Conservation (phyloP, 1,140 invertebrate species). For the Acromyrmex heyeri region DNA sequence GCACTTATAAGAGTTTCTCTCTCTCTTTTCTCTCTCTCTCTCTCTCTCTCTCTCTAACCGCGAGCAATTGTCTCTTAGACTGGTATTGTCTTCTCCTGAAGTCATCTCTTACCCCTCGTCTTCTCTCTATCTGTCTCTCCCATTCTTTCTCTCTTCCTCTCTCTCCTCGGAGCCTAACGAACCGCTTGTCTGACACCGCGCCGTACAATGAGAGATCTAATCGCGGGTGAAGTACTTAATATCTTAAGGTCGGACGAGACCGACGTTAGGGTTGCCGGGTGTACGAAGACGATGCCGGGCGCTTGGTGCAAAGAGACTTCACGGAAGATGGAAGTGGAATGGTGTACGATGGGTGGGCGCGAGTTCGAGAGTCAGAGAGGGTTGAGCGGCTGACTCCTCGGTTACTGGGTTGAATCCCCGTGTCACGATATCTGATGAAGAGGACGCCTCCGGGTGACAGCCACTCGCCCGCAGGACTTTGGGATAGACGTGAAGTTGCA, state of each 20-base stretch:
- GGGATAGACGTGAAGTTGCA: constrained; percentile 58
- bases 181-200: constrained; percentile 85
- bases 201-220: constrained; percentile 87
- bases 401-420: constrained; percentile 79
- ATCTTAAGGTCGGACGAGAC: constrained; percentile 85
- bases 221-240: constrained; percentile 87
- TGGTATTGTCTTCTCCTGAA: constrained; percentile 82
- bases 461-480: constrained; percentile 72
- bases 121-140: constrained; percentile 71
- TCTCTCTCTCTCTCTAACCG: constrained; percentile 73
- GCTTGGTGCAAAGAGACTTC: constrained; percentile 45
- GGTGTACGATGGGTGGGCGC: constrained; percentile 61
- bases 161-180: constrained; percentile 76
- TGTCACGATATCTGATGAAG: constrained; percentile 83
- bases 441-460: constrained; percentile 81
- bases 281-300: constrained; percentile 48
- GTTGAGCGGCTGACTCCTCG: constrained; percentile 63
- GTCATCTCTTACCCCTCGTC: constrained; percentile 64
- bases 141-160: constrained; percentile 67
- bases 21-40: constrained; percentile 67
- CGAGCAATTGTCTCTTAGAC: constrained; percentile 86
- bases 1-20: constrained; percentile 84
- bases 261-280: constrained; percentile 66
- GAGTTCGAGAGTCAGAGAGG: constrained; percentile 61
- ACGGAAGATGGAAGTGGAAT: constrained; percentile 36